Percentiles rank a stretch among this genome's conserved stretches.
Evolutionary conservation across 2,797 vertebrate species (phyloP).

Genomic region (Microchirus variegatus): DNA sequence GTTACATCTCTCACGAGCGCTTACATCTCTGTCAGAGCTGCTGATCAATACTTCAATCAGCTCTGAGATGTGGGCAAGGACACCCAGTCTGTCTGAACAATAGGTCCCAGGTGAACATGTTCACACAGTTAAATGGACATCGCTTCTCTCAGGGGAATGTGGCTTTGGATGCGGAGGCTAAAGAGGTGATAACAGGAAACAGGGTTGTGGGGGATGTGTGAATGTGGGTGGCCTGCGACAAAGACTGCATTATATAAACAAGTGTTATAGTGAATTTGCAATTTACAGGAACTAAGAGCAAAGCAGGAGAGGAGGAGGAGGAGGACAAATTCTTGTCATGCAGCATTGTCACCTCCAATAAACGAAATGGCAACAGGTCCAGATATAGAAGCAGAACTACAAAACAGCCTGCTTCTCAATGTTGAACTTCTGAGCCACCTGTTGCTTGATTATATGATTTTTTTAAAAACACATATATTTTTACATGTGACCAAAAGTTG

Average conservation of each 20-base stretch:
- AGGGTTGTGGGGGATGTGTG: slow-evolving; percentile 66
- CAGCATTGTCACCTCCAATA: slow-evolving; percentile 42
- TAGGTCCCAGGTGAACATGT: slow-evolving; percentile 28
- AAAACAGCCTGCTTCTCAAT: slow-evolving; percentile 21
- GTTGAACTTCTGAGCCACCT: background rate
- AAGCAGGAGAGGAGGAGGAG: slow-evolving; percentile 42
- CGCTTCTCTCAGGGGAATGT: slow-evolving; percentile 49
- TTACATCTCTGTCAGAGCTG: slow-evolving; percentile 36
- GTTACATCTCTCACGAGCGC: background rate
- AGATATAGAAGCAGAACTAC: slow-evolving; percentile 46
- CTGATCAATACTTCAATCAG: slow-evolving; percentile 64
- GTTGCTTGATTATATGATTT: background rate
- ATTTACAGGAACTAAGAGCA: slow-evolving; percentile 53
- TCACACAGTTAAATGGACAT: slow-evolving; percentile 45
- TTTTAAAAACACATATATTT: background rate
- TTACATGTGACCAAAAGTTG: too few species aligned
- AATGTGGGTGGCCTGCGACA: slow-evolving; percentile 65
- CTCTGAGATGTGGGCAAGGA: slow-evolving; percentile 28
- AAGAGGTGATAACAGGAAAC: slow-evolving; percentile 68
- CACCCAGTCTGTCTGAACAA: slow-evolving; percentile 31
- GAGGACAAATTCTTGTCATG: slow-evolving; percentile 32
- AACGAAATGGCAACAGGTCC: slow-evolving; percentile 48
- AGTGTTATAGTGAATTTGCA: slow-evolving; percentile 63
- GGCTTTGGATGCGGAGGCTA: slow-evolving; percentile 53
- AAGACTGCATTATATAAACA: slow-evolving; percentile 63